Evolutionary conservation across 2,797 vertebrate genomes (phyloP).

Genomic region (Eidolon dupreanum): DNA sequence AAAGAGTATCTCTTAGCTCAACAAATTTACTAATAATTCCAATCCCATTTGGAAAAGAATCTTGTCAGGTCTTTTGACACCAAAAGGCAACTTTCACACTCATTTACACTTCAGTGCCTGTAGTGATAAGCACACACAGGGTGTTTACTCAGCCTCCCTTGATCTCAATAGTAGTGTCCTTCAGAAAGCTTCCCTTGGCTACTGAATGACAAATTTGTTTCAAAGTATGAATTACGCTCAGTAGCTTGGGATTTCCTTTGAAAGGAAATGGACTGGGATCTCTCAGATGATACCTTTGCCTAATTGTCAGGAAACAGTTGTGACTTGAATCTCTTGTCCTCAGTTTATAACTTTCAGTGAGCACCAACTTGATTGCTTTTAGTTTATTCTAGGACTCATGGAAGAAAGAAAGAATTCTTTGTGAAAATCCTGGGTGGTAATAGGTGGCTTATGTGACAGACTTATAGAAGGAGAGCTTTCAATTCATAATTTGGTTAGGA

Average conservation of each 20-base stretch:
- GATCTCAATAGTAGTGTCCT: slow-evolving; percentile 53
- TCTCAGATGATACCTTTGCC: background rate
- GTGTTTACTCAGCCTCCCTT: slow-evolving; percentile 74
- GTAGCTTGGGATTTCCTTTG: slow-evolving; percentile 55
- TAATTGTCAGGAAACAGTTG: slow-evolving; percentile 37
- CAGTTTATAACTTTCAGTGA: background rate
- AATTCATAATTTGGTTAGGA: background rate
- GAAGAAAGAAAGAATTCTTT: background rate
- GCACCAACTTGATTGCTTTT: background rate
- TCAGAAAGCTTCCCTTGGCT: slow-evolving; percentile 62
- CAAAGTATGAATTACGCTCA: slow-evolving; percentile 52
- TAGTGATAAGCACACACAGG: slow-evolving; percentile 55
- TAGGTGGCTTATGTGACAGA: background rate
- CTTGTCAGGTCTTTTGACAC: slow-evolving; percentile 74
- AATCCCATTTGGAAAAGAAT: slow-evolving; percentile 75
- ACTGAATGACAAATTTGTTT: slow-evolving; percentile 67
- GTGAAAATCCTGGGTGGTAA: background rate
- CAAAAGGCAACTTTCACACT: slow-evolving; percentile 74
- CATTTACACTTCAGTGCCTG: slow-evolving; percentile 68
- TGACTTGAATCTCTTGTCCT: background rate
- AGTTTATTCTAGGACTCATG: background rate
- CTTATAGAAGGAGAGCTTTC: background rate
- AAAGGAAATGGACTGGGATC: slow-evolving; percentile 44
- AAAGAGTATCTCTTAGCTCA: slow-evolving; percentile 74
- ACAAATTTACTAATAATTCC: slow-evolving; percentile 78